Evolutionary conservation across 2,113 vertebrate genomes (phyloP).

Genomic region (Mus musculus): GRCm39 chr2:44377001-44377500

Average conservation of each 20-base stretch:
- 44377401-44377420: background rate
- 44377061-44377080: background rate
- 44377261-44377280: background rate
- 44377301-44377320: background rate
- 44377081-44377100: background rate
- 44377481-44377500: constrained; percentile 25
- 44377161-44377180: too few species aligned
- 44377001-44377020: constrained; percentile 4
- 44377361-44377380: background rate
- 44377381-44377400: background rate
- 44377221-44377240: background rate
- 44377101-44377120: background rate
- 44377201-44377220: background rate
- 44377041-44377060: background rate
- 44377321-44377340: background rate
- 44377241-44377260: background rate
- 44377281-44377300: background rate
- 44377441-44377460: background rate
- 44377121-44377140: background rate
- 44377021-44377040: constrained; percentile 6
- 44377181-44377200: background rate
- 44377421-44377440: background rate
- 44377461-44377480: background rate
- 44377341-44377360: background rate
- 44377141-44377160: background rate